Evolutionary conservation across 2,797 vertebrate genomes (phyloP).

Genomic region (Gastrophryne carolinensis): DNA sequence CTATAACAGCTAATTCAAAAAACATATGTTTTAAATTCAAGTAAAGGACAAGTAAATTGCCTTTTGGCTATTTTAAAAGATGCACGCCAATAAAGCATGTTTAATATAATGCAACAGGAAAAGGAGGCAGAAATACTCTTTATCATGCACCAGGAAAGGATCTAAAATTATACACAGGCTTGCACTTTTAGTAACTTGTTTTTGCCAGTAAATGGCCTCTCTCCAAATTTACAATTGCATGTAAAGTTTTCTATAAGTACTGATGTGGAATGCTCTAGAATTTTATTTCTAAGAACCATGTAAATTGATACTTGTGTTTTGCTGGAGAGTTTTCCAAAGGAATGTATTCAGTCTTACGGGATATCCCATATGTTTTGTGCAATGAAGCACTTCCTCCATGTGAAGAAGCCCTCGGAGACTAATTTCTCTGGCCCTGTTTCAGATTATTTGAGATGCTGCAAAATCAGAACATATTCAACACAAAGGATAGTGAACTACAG

Average conservation of each 20-base stretch:
- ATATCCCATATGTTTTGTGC: not conserved
- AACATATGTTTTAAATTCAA: no score
- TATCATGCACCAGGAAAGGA: no score
- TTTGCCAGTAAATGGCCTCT: no score
- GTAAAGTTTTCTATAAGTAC: not conserved
- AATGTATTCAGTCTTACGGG: not conserved
- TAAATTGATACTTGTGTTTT: constrained; percentile 16
- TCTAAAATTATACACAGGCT: no score
- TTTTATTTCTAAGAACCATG: not conserved
- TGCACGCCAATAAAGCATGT: no score
- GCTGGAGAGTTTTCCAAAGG: not conserved
- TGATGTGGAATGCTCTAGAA: not conserved
- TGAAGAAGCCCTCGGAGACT: not conserved
- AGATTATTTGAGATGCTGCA: constrained; percentile 27
- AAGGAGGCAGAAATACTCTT: no score
- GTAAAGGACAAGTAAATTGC: no score
- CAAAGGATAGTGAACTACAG: constrained; percentile 1
- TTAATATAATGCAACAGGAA: no score
- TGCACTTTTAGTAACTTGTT: no score
- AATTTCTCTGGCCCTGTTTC: constrained; percentile 11
- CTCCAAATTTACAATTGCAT: no score
- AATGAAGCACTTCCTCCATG: constrained; percentile 11
- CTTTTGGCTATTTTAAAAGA: no score
- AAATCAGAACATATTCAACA: not conserved
- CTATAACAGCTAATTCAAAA: no score